phyloP scores from a whole-genome alignment of 2,113 vertebrate genomes.

The Notothenia coriiceps region DNA sequence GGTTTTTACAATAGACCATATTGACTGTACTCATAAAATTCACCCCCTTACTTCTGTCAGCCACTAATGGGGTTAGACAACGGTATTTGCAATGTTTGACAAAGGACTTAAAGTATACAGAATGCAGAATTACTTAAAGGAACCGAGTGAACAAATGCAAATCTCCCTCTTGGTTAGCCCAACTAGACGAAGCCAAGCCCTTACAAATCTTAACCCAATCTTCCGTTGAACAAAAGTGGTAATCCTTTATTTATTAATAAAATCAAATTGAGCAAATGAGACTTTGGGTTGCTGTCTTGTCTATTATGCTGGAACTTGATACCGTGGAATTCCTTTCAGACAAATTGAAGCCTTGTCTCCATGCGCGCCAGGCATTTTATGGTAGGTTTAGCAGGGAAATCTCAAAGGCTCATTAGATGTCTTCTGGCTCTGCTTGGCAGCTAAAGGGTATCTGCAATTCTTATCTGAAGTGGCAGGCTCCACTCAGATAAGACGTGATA shows the following conservation, averaged over 20 bases:
- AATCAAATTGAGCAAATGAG: conserved; percentile 79
- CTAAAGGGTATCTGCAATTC: conserved; percentile 84
- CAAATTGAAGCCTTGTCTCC: conserved; percentile 72
- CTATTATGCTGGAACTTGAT: conserved; percentile 75
- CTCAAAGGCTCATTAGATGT: conserved; percentile 86
- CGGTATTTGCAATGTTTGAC: conserved; percentile 72
- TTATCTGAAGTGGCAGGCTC: conserved; percentile 76
- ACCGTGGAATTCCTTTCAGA: conserved; percentile 67
- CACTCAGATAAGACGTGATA: conserved; percentile 79
- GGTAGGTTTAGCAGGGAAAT: conserved; percentile 82
- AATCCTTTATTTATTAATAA: conserved; percentile 87
- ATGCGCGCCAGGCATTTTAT: conserved; percentile 75
- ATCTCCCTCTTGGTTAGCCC: conserved; percentile 69
- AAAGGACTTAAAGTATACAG: conserved; percentile 58
- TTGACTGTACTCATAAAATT: conserved; percentile 55
- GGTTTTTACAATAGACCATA: conserved; percentile 21
- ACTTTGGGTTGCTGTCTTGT: conserved; percentile 62
- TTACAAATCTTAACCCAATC: conserved; percentile 75
- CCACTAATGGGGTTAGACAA: conserved; percentile 67
- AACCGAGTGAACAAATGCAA: conserved; percentile 73
- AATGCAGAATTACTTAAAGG: conserved; percentile 53
- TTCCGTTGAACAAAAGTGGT: conserved; percentile 71
- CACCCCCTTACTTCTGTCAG: conserved; percentile 51
- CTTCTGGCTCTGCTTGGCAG: conserved; percentile 70
- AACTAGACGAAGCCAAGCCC: conserved; percentile 67